Evolutionary conservation across 1,140 invertebrate species (phyloP), one percentile per base, ranked within the genome.

Genomic region (Drosophila bocqueti): DNA sequence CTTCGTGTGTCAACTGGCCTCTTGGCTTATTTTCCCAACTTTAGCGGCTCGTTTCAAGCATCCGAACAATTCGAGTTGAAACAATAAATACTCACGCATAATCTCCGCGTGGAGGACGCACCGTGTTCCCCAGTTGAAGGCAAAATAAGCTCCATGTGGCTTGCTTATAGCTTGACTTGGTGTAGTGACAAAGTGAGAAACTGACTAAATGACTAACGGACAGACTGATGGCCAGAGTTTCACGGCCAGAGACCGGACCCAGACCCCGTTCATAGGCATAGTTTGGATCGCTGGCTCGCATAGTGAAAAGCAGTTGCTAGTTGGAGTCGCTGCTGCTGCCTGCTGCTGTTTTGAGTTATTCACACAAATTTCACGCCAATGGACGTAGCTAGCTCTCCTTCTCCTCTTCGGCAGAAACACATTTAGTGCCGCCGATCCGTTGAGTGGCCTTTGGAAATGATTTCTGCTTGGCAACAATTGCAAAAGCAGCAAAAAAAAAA

Each of bases 321-420:
- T 54, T 72, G 38, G 57, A 72, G 50, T 21, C 18, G 29, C 29
- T 8, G 31, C 8, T 7, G 24, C 24, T 18, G 43, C 43, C 46
- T 86, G 64, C 46, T 47, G 46, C n/a, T 49, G 36, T 38, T 55
- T 80, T 68, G 76, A 76, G 86, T 80, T 80, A 84, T 87, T 87
- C 83, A 87, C 81, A 87, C 83, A 89, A 89, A 89, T 83, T 89
- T 87, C 80, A 87, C 84, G 81, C 77, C 81, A 89, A 89, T 89
- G 77, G 77, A 63, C 76, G 78, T 47, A 11, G 21, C 34, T 38
- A 16, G 21, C 34, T 38, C 52, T 55, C 52, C 52, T 55, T 24
- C 52, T 38, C 31, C 52, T 55, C 52, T 8, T 55, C 52, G 60
- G 24, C 76, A 43, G 31, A 59, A 71, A 54, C 62, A 61, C 76